These are phyloP conservation scores for Dendrolimus punctatus DNA, from an alignment of 1,140 invertebrate genomes.

Conservation along the genomic window DNA sequence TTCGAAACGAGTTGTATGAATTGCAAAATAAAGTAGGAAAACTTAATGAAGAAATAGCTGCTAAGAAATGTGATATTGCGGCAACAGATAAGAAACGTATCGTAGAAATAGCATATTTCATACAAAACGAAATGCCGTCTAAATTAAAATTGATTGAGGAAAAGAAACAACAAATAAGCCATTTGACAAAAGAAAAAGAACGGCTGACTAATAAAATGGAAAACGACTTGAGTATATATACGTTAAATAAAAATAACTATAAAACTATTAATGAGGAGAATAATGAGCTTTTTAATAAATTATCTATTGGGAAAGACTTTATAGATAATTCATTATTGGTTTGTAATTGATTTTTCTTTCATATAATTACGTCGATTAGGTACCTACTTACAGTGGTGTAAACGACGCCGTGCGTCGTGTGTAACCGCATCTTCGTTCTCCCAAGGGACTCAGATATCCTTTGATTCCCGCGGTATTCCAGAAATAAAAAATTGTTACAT, in stretches of 20 bases:
- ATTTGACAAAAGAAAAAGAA: constrained; percentile 24
- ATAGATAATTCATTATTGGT: too few species aligned
- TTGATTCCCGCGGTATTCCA: too few species aligned
- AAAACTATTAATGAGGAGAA: background rate
- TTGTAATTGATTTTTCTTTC: background rate
- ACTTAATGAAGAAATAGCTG: constrained; percentile 21
- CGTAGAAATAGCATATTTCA: constrained; percentile 37
- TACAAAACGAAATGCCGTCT: constrained; percentile 28
- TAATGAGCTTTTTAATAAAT: too few species aligned
- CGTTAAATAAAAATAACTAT: background rate
- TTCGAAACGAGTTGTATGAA: constrained; percentile 22
- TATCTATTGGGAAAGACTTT: too few species aligned
- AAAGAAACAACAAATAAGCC: constrained; percentile 20
- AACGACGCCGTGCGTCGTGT: too few species aligned
- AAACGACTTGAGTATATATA: background rate
- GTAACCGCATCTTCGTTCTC: too few species aligned
- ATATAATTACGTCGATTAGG: too few species aligned
- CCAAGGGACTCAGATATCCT: too few species aligned
- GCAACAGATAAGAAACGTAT: constrained; percentile 24
- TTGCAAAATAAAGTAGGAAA: constrained; percentile 22
- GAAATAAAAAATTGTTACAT: too few species aligned
- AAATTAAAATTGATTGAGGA: constrained; percentile 23
- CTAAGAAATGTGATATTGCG: constrained; percentile 22
- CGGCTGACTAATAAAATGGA: background rate
- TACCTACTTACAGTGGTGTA: too few species aligned